phyloP scores from a whole-genome alignment of 2,113 vertebrate species.

The Pardalotus punctatus region DNA sequence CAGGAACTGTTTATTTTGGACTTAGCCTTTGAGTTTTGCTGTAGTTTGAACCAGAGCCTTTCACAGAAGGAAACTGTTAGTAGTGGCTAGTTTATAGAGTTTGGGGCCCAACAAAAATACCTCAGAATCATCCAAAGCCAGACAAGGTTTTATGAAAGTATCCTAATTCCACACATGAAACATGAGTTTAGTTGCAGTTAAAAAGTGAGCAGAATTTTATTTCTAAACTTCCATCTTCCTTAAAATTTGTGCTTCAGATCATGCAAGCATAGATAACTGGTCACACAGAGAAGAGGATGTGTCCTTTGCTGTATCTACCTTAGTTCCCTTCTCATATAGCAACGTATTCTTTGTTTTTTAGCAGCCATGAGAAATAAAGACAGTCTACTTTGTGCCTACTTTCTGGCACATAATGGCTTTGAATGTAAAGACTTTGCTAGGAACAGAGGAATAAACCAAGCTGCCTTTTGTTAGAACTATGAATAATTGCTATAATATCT shows the following conservation, averaged over 20 bases:
- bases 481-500: neutral
- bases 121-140: slow-evolving; percentile 44
- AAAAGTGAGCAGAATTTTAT: neutral
- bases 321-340: neutral
- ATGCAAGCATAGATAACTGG: neutral
- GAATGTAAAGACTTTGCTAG: neutral
- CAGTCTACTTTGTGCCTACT: neutral
- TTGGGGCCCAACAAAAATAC: slow-evolving; percentile 67
- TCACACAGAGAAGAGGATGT: neutral
- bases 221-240: neutral
- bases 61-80: slow-evolving; percentile 55
- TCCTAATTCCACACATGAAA: slow-evolving; percentile 3
- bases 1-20: slow-evolving; percentile 63
- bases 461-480: neutral
- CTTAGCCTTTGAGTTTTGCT: slow-evolving; percentile 45
- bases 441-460: neutral
- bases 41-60: slow-evolving; percentile 32
- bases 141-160: slow-evolving; percentile 38
- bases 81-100: slow-evolving; percentile 59
- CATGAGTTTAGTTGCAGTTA: neutral
- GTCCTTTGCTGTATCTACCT: neutral
- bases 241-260: neutral
- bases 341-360: neutral
- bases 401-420: neutral
- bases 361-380: neutral